A percentile compares a stretch with the other conserved stretches of the same genome.
phyloP scores from a whole-genome alignment of 2,113 vertebrate species.

The Apodemus speciosus region DNA sequence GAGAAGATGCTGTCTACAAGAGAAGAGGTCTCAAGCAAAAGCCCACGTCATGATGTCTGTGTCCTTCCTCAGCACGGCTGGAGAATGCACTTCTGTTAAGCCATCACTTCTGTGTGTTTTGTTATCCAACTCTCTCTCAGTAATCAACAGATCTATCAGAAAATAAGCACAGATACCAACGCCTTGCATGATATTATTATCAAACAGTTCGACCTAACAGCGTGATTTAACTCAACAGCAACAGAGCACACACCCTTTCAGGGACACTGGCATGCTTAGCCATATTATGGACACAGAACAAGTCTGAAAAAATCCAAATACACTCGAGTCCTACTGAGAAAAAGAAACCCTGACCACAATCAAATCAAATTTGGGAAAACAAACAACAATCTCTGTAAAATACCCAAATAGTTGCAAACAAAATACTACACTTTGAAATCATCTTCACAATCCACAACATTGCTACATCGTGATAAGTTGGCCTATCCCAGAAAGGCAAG shows the following conservation, averaged over 20 bases:
- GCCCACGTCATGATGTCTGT: neutral
- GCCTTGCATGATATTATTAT: neutral
- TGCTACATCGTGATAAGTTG: neutral
- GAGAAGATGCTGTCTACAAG: neutral
- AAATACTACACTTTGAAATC: neutral
- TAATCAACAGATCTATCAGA: neutral
- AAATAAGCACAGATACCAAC: neutral
- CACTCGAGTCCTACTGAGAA: neutral
- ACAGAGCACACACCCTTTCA: neutral
- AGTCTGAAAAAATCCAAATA: neutral
- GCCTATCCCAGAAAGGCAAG: neutral
- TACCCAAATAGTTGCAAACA: neutral
- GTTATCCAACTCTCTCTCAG: neutral
- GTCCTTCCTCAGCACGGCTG: neutral
- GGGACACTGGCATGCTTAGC: neutral
- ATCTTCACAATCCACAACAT: neutral
- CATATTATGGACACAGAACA: neutral
- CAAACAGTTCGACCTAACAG: neutral
- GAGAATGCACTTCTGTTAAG: neutral
- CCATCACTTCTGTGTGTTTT: neutral
- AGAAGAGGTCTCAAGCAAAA: neutral
- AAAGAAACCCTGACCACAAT: neutral
- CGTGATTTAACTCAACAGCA: neutral
- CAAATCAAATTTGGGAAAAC: neutral
- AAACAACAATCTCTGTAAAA: neutral